Evolutionary conservation across 2,888 invertebrate genomes (phyloP).

Genomic region (Parelbella ahira): DNA sequence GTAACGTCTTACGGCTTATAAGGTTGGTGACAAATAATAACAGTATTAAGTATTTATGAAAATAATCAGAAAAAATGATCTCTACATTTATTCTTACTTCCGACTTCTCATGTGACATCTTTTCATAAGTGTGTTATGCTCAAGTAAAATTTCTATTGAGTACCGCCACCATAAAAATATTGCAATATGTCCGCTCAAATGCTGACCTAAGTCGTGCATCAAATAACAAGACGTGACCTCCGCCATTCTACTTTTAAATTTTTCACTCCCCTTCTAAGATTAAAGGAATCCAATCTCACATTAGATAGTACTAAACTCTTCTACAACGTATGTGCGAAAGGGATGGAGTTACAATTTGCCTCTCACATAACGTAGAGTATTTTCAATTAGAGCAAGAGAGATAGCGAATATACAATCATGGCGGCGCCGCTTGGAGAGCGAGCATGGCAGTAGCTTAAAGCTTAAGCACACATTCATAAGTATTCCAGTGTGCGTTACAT

Average conservation of each 20-base stretch:
- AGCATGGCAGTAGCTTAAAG: conserved; percentile 49
- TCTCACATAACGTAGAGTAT: conserved; percentile 30
- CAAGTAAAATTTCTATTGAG: no score
- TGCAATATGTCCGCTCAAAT: conserved; percentile 18
- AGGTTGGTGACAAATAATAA: conserved; percentile 43
- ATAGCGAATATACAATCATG: conserved; percentile 63
- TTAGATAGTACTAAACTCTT: conserved; percentile 45
- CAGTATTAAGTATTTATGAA: no score
- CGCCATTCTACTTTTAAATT: conserved; percentile 54
- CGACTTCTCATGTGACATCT: no score
- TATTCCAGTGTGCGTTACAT: conserved; percentile 49
- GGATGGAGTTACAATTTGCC: conserved; percentile 25
- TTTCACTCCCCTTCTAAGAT: conserved; percentile 69
- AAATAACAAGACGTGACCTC: conserved; percentile 32
- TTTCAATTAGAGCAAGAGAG: conserved; percentile 41
- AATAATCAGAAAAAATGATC: no score
- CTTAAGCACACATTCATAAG: conserved; percentile 54
- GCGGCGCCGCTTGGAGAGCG: conserved; percentile 50
- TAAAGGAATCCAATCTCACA: conserved; percentile 60
- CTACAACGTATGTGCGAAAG: conserved; percentile 34
- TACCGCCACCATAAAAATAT: conserved; percentile 40
- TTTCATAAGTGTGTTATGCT: no score
- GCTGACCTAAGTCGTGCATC: conserved; percentile 31
- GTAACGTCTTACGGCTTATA: conserved; percentile 54
- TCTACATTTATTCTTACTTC: no score